Conservation (phyloP, 2,888 invertebrate genomes). For the Ganaspis brasiliensis region DNA sequence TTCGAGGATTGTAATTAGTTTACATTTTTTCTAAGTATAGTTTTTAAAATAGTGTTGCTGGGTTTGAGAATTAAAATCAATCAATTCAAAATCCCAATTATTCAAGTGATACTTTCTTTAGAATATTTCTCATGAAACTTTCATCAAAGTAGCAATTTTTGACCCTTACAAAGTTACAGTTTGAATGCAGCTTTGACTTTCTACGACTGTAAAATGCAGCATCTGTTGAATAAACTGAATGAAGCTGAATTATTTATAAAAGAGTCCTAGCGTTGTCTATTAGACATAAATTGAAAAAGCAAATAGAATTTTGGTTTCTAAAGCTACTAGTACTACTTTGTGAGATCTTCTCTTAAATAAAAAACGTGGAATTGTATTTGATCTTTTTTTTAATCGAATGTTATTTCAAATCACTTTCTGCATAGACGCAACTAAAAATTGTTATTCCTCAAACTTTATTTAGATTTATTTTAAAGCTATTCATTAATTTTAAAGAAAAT, state of each 20-base stretch:
- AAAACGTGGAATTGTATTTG: no score
- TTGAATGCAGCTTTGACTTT: not conserved
- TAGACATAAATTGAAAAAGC: conserved; percentile 11
- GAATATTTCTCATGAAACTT: not conserved
- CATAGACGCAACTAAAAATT: no score
- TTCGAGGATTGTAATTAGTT: no score
- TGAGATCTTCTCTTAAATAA: not conserved
- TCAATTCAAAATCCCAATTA: not conserved
- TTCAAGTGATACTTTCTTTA: not conserved
- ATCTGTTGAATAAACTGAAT: not conserved
- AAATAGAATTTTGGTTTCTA: not conserved
- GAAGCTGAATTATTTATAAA: conserved; percentile 7
- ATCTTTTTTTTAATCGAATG: no score
- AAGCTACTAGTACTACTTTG: not conserved
- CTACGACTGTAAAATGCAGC: not conserved
- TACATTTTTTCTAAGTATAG: no score
- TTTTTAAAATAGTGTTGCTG: not conserved
- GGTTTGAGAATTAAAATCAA: no score
- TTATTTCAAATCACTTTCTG: no score
- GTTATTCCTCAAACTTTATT: no score
- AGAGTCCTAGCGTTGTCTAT: not conserved
- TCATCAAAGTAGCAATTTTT: not conserved
- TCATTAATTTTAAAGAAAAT: not conserved
- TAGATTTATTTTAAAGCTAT: not conserved
- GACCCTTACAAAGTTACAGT: not conserved